Conservation (phyloP, 1,140 invertebrate genomes). For the Formica exsecta region DNA sequence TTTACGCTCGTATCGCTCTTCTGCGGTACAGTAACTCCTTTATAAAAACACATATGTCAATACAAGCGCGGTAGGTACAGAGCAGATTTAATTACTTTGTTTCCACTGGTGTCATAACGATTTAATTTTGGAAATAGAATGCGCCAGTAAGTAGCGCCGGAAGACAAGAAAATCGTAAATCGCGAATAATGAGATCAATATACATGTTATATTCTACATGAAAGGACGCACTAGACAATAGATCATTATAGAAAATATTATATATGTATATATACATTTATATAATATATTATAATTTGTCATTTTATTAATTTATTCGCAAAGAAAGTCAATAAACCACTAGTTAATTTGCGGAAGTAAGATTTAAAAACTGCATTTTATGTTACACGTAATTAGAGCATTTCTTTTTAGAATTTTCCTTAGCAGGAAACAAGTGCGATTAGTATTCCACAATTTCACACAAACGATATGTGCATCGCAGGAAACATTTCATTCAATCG, state of each 20-base stretch:
- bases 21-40: constrained; percentile 32
- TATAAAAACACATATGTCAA: constrained; percentile 56
- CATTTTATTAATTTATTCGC: background rate
- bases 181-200: background rate
- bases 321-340: background rate
- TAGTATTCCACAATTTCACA: background rate
- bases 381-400: background rate
- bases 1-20: constrained; percentile 53
- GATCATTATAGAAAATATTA: background rate
- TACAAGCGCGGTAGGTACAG: background rate
- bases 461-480: background rate
- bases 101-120: constrained; percentile 34
- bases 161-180: constrained; percentile 12
- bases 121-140: constrained; percentile 55
- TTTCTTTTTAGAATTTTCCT: background rate
- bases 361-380: background rate
- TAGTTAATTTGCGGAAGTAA: background rate
- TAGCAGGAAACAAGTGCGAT: background rate
- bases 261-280: background rate
- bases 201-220: background rate
- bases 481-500: constrained; percentile 33
- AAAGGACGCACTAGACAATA: background rate
- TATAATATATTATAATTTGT: background rate
- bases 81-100: constrained; percentile 54
- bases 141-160: background rate